Conservation (phyloP, 2,113 vertebrate genomes). For the Henicopernis longicauda region DNA sequence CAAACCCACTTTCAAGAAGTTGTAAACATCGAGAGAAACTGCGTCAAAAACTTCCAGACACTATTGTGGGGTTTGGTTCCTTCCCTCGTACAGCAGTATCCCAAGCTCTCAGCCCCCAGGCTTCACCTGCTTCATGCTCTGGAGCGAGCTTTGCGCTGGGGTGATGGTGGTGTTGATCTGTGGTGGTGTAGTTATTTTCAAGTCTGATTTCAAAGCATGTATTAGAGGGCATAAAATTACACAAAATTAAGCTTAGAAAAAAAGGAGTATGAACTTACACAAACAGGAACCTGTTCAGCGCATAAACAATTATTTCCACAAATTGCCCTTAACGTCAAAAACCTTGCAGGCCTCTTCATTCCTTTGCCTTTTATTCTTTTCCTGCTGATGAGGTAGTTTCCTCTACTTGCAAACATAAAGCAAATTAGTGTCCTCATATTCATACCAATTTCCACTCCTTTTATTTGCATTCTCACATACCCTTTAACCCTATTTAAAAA, state of each 20-base stretch:
- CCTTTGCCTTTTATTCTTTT: neutral
- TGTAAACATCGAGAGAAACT: neutral
- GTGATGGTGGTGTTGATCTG: neutral
- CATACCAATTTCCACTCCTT: neutral
- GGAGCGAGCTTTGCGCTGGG: neutral
- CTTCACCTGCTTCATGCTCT: neutral
- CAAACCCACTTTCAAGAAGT: neutral
- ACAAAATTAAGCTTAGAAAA: neutral
- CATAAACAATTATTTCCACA: neutral
- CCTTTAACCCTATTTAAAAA: neutral
- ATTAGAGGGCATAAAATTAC: neutral
- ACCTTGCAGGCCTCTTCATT: neutral
- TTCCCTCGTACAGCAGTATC: rapidly evolving
- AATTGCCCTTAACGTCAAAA: neutral
- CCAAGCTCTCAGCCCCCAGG: neutral
- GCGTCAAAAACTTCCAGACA: neutral
- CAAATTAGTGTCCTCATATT: neutral
- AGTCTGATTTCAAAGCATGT: neutral
- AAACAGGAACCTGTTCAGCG: neutral
- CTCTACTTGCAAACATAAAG: neutral
- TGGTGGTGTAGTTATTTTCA: neutral
- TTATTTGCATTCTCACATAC: neutral
- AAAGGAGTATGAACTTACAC: neutral
- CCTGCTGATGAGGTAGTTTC: neutral
- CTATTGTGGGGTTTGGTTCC: neutral